A percentile compares a stretch with the other conserved stretches of the same genome.
phyloP scores from a whole-genome alignment of 2,797 vertebrate species.

The Tauraco hartlaubi region DNA sequence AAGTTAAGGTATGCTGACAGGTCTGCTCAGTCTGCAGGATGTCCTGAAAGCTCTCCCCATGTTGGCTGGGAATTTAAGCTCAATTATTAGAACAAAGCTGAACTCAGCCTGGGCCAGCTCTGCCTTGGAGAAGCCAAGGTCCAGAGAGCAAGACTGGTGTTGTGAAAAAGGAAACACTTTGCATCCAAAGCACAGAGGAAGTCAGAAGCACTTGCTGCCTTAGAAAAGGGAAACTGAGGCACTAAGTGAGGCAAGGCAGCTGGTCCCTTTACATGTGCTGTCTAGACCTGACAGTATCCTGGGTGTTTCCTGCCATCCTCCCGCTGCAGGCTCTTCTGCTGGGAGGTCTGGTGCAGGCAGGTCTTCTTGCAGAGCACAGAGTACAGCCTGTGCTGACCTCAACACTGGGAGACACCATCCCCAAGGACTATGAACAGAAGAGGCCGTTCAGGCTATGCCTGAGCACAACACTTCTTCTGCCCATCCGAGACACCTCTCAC shows the following conservation, averaged over 20 bases:
- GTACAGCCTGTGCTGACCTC: not conserved
- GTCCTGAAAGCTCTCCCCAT: not conserved
- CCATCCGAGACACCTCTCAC: conserved; percentile 70
- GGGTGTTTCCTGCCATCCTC: not conserved
- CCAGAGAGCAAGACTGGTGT: not conserved
- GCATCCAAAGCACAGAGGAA: not conserved
- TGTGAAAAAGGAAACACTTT: not conserved
- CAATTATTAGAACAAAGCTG: not conserved
- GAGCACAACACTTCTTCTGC: not conserved
- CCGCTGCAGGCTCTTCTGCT: not conserved
- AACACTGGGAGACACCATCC: not conserved
- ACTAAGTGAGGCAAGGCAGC: not conserved
- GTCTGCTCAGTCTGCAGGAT: not conserved
- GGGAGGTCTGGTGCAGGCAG: not conserved
- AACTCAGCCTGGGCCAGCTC: not conserved
- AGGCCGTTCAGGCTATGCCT: not conserved
- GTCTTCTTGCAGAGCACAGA: not conserved
- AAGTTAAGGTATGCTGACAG: not conserved
- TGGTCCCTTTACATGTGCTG: not conserved
- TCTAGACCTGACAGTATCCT: not conserved
- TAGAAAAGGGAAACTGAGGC: not conserved
- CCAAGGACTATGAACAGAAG: not conserved
- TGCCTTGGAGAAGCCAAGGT: not conserved
- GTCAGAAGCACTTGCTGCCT: not conserved
- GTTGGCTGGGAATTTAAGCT: not conserved